Percentiles rank a stretch among this genome's conserved stretches.
These are phyloP conservation scores for Musca domestica DNA, from an alignment of 1,140 invertebrate genomes.

Conservation along the genomic window DNA sequence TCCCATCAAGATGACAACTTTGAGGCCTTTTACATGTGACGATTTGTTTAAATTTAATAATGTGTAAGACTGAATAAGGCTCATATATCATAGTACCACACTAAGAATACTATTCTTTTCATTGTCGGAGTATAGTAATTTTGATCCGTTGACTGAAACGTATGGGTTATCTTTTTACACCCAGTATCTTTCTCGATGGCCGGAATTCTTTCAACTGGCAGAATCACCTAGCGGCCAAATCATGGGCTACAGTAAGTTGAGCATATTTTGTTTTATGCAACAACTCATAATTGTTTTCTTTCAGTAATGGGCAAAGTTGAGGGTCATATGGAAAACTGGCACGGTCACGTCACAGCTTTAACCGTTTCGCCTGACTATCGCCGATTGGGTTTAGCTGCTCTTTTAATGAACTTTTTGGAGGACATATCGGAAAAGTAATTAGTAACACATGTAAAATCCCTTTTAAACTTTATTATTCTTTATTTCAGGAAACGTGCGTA, in stretches of 20 bases:
- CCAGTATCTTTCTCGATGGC: conserved; percentile 97
- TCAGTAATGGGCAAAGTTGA: conserved; percentile 99
- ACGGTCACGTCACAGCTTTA: conserved; percentile 97
- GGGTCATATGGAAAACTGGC: conserved; percentile 92
- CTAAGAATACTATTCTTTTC: conserved; percentile 23
- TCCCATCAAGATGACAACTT: conserved; percentile 74
- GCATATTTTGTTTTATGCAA: background rate
- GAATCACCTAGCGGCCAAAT: conserved; percentile 93
- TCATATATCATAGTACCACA: conserved; percentile 2
- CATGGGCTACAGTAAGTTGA: conserved; percentile 94
- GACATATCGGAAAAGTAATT: conserved; percentile 91
- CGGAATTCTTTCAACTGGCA: conserved; percentile 97
- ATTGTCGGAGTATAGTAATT: conserved; percentile 70
- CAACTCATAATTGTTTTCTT: conserved; percentile 37
- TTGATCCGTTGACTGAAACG: conserved; percentile 96
- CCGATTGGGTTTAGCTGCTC: conserved; percentile 85
- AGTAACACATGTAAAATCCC: background rate
- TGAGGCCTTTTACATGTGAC: conserved; percentile 88
- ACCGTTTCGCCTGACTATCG: conserved; percentile 94
- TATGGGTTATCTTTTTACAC: conserved; percentile 98
- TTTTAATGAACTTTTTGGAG: conserved; percentile 94
- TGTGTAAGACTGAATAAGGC: conserved; percentile 73
- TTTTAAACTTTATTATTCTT: conserved; percentile 44
- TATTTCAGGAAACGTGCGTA: conserved; percentile 83
- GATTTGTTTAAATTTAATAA: conserved; percentile 96